phyloP scores from a whole-genome alignment of 2,797 vertebrate species.

The Spizella passerina region DNA sequence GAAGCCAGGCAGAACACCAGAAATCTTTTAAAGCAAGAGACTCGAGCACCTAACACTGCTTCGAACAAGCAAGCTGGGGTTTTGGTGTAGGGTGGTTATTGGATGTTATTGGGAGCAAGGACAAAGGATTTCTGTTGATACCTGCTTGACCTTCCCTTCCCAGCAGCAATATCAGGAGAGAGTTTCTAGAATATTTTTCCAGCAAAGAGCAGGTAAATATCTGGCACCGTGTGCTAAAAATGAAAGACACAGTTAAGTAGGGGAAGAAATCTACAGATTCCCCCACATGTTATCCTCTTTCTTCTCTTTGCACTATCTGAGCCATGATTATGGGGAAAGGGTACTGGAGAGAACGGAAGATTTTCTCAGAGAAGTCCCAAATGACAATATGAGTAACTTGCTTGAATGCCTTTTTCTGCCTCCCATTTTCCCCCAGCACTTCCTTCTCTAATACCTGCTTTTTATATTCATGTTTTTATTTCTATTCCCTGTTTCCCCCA shows the following conservation, averaged over 20 bases:
- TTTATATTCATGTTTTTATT: neutral
- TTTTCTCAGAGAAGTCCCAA: neutral
- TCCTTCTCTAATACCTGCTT: neutral
- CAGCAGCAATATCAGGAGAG: neutral
- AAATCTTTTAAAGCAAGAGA: neutral
- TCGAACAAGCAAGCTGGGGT: neutral
- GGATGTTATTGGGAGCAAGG: neutral
- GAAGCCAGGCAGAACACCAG: slow-evolving; percentile 7
- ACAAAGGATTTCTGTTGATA: neutral
- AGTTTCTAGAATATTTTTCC: neutral
- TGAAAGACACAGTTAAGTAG: neutral
- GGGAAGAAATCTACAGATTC: neutral
- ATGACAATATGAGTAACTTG: neutral
- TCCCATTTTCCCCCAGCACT: neutral
- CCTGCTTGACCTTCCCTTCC: neutral
- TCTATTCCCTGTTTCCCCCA: neutral
- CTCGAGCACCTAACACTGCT: neutral
- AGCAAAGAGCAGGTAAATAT: neutral
- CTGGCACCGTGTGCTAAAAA: accelerated
- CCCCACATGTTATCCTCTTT: neutral
- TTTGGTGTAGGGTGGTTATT: neutral
- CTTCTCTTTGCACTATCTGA: neutral
- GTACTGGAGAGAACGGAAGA: neutral
- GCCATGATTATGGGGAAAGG: neutral
- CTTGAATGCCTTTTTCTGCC: neutral